Percentiles rank a stretch among this genome's conserved stretches.
These are phyloP conservation scores for Nibea albiflora DNA, from an alignment of 2,113 vertebrate species.

Conservation along the genomic window DNA sequence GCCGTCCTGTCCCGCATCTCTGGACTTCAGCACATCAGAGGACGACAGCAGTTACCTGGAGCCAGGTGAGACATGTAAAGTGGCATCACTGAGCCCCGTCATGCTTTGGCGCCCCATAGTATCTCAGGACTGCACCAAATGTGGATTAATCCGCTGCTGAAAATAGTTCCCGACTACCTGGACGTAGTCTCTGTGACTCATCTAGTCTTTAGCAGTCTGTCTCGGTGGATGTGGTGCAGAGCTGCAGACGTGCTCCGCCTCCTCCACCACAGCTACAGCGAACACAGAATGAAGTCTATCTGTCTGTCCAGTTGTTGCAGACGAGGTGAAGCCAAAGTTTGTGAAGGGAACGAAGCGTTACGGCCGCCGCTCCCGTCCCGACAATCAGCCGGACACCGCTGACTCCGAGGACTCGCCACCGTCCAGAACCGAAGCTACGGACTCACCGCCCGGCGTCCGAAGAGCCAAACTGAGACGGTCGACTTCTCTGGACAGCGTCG, in stretches of 20 bases:
- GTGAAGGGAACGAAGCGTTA: constrained; percentile 88
- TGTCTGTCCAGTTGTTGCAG: constrained; percentile 65
- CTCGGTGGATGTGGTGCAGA: no score
- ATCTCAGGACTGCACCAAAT: no score
- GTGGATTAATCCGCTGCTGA: no score
- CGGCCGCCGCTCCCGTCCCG: constrained; percentile 86
- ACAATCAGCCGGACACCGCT: constrained; percentile 48
- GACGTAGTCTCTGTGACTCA: no score
- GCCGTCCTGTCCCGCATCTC: constrained; percentile 84
- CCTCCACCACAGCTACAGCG: no score
- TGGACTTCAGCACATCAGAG: constrained; percentile 83
- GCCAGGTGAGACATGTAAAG: constrained; percentile 80
- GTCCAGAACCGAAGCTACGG: constrained; percentile 43
- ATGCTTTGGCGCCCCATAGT: no score
- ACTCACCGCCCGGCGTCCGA: constrained; percentile 44
- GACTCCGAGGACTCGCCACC: constrained; percentile 69
- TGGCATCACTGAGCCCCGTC: no score
- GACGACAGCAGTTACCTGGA: constrained; percentile 88
- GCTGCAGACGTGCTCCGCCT: no score
- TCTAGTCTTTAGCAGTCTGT: no score
- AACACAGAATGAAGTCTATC: background rate
- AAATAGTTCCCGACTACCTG: no score
- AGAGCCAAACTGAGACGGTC: constrained; percentile 82
- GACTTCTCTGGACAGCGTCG: constrained; percentile 89
- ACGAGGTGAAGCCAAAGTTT: constrained; percentile 88